These are phyloP conservation scores for Octodon degus DNA, from an alignment of 2,113 vertebrate genomes.

Conservation along the genomic window DNA sequence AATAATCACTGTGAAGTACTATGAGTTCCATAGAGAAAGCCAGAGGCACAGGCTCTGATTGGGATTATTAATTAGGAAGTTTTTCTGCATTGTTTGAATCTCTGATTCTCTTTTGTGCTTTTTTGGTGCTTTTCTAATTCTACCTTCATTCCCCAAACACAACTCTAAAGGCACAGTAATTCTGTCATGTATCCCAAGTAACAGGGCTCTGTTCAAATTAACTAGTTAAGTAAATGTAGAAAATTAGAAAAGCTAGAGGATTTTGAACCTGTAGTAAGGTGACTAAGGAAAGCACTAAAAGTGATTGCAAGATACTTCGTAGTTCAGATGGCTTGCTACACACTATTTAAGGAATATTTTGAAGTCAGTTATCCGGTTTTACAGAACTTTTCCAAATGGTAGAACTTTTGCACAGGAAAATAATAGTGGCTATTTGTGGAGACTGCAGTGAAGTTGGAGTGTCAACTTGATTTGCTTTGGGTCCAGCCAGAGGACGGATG, in stretches of 20 bases:
- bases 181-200: neutral
- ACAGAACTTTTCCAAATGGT: neutral
- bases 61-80: slow-evolving; percentile 5
- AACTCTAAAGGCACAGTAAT: neutral
- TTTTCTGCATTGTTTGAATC: neutral
- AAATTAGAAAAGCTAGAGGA: neutral
- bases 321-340: neutral
- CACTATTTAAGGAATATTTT: slow-evolving; percentile 14
- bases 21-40: slow-evolving; percentile 25
- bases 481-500: neutral
- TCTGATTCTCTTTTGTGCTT: neutral
- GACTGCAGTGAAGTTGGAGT: neutral
- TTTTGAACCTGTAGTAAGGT: neutral
- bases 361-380: neutral
- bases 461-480: neutral
- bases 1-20: slow-evolving; percentile 26
- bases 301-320: neutral
- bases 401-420: neutral
- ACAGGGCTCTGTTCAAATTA: neutral
- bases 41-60: neutral
- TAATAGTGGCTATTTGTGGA: neutral
- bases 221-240: neutral
- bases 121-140: neutral
- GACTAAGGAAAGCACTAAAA: neutral
- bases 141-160: neutral